These are phyloP conservation scores for Cyphomyrus discorhynchus DNA, from an alignment of 2,113 vertebrate species.

Conservation along the genomic window DNA sequence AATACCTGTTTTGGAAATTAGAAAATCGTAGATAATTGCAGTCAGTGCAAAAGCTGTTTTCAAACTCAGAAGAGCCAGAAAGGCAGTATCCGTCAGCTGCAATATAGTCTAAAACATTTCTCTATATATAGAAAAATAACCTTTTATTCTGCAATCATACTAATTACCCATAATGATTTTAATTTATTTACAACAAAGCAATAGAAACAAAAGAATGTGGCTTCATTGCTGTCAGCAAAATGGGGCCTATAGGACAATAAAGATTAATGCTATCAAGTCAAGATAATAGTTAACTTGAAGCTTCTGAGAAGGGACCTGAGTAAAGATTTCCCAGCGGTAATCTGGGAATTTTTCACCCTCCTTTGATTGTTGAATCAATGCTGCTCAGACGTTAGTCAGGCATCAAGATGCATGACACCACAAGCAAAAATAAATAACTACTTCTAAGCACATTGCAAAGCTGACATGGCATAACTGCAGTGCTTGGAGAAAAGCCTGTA, in stretches of 20 bases:
- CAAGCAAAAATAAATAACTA: not conserved
- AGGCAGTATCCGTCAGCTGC: not conserved
- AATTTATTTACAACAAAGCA: not conserved
- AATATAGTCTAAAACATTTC: not conserved
- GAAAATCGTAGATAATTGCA: not conserved
- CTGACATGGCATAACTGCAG: not conserved
- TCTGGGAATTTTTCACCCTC: not conserved
- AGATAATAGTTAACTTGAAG: constrained; percentile 12
- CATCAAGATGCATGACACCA: not conserved
- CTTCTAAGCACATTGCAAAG: not conserved
- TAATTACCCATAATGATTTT: not conserved
- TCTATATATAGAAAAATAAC: not conserved
- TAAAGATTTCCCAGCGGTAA: not conserved
- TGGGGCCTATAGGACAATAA: not conserved
- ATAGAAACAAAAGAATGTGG: not conserved
- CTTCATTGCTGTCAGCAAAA: not conserved
- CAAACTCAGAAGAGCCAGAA: not conserved
- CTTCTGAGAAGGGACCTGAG: not conserved
- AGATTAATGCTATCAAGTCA: not conserved
- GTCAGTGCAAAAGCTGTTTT: not conserved
- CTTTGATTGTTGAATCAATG: constrained; percentile 11
- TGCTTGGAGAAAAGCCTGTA: not conserved
- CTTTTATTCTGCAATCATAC: not conserved
- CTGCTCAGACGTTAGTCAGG: not conserved
- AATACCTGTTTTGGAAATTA: not conserved